These are phyloP conservation scores for Criorhina ranunculi DNA, from an alignment of 2,888 invertebrate species.

Conservation along the genomic window DNA sequence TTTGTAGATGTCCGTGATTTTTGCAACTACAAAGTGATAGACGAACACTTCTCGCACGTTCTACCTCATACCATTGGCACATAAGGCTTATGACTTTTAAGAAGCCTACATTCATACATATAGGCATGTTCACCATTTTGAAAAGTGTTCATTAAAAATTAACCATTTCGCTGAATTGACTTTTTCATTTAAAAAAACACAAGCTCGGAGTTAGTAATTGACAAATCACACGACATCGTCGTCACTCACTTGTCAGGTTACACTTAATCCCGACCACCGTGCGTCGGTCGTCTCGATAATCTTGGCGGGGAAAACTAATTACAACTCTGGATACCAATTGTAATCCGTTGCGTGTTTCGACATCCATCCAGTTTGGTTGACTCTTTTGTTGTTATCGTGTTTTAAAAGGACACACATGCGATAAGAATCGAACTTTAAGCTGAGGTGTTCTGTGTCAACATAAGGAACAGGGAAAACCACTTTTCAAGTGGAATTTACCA, in stretches of 20 bases:
- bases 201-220: constrained; percentile 4
- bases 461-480: constrained; percentile 55
- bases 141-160: constrained; percentile 45
- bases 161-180: constrained; percentile 47
- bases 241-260: neutral
- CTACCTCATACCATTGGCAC: no score
- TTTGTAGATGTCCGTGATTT: no score
- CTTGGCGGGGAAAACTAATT: constrained; percentile 34
- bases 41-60: no score
- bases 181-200: constrained; percentile 25
- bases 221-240: constrained; percentile 40
- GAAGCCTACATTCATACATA: neutral
- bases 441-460: constrained; percentile 55
- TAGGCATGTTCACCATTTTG: neutral
- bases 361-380: constrained; percentile 33
- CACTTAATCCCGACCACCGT: constrained; percentile 4
- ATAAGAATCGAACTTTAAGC: constrained; percentile 50
- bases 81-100: no score
- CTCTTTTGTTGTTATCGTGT: constrained; percentile 16
- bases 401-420: constrained; percentile 63
- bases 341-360: constrained; percentile 69
- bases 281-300: neutral
- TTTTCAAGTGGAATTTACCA: constrained; percentile 58
- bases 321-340: constrained; percentile 34
- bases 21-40: no score